These are phyloP conservation scores for Urophycis tenuis DNA, from an alignment of 2,797 vertebrate genomes.

Conservation along the genomic window DNA sequence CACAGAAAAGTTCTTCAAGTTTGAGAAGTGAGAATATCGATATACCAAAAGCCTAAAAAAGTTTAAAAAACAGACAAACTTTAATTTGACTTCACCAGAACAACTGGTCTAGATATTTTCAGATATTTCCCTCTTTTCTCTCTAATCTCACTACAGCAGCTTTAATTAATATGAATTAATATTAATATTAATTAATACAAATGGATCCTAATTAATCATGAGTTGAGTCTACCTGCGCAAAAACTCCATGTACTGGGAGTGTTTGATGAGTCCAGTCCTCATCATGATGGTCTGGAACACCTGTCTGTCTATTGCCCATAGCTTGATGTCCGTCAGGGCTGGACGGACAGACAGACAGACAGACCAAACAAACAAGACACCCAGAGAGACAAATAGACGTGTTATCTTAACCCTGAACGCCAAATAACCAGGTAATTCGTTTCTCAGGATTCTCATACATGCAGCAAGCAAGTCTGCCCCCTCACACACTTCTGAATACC, in stretches of 20 bases:
- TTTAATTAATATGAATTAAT: background rate
- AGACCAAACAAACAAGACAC: background rate
- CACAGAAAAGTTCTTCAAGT: background rate
- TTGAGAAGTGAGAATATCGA: background rate
- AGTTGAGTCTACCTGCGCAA: slow-evolving; percentile 56
- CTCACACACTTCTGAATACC: slow-evolving; percentile 1
- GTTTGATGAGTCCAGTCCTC: slow-evolving; percentile 67
- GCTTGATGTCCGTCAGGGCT: slow-evolving; percentile 67
- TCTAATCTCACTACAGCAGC: background rate
- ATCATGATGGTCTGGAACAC: slow-evolving; percentile 74
- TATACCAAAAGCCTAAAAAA: background rate
- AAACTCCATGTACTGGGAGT: slow-evolving; percentile 66
- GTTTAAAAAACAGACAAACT: background rate
- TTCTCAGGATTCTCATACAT: background rate
- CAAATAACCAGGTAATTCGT: background rate
- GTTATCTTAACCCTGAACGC: background rate
- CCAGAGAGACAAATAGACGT: background rate
- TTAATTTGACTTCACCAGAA: no score
- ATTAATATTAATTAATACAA: background rate
- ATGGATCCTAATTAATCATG: background rate
- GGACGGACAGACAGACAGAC: background rate
- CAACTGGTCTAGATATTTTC: background rate
- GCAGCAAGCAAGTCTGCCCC: background rate
- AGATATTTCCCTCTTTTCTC: background rate
- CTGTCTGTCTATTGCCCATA: slow-evolving; percentile 70